These are phyloP conservation scores for Anodontia alba DNA, from an alignment of 2,888 invertebrate species.

Conservation along the genomic window DNA sequence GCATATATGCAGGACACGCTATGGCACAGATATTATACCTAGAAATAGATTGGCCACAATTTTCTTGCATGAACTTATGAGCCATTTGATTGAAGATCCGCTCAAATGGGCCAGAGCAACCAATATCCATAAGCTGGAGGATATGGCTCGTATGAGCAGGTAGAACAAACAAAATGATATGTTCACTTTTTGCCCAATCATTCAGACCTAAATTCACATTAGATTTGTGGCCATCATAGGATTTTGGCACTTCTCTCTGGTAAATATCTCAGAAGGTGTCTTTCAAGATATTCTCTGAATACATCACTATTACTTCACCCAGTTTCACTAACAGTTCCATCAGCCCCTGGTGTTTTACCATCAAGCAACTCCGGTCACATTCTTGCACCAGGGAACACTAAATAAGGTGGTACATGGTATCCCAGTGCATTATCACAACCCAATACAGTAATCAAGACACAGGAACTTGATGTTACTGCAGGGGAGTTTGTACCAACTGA, in stretches of 20 bases:
- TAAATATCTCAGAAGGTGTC: not conserved
- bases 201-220: slow-evolving; percentile 37
- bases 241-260: not conserved
- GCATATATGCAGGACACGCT: not conserved
- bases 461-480: too few relatives aligned
- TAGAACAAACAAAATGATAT: slow-evolving; percentile 46
- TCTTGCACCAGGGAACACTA: not conserved
- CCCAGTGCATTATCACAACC: not conserved
- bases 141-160: slow-evolving; percentile 33
- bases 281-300: not conserved
- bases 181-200: slow-evolving; percentile 51
- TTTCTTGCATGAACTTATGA: slow-evolving; percentile 40
- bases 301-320: not conserved
- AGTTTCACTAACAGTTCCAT: not conserved
- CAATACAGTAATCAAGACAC: not conserved
- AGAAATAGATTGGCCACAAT: not conserved
- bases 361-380: not conserved
- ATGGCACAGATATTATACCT: not conserved
- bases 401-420: not conserved
- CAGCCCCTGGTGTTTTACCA: not conserved
- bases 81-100: slow-evolving; percentile 21
- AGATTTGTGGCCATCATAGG: slow-evolving; percentile 42
- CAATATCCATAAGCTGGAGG: slow-evolving; percentile 38
- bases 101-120: slow-evolving; percentile 50
- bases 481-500: too few relatives aligned